phyloP scores from a whole-genome alignment of 2,888 invertebrate species.

The Scaptomyza tumidula region DNA sequence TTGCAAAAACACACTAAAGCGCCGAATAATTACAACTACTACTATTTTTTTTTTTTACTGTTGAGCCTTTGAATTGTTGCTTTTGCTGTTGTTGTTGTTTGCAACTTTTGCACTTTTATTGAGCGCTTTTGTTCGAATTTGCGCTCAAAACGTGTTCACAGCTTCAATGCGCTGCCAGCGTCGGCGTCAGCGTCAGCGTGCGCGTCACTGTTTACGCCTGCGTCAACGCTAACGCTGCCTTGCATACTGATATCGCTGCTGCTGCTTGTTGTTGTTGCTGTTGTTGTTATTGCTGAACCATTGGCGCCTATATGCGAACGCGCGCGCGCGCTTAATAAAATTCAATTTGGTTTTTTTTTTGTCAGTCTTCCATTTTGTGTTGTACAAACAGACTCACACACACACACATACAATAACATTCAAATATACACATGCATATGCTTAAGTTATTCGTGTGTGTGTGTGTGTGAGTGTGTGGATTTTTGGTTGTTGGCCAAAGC shows the following conservation, averaged over 20 bases:
- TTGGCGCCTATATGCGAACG: constrained; percentile 35
- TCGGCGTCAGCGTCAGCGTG: neutral
- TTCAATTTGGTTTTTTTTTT: constrained; percentile 57
- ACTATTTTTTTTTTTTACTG: neutral
- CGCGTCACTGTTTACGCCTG: neutral
- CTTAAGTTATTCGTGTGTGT: neutral
- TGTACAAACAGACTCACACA: neutral
- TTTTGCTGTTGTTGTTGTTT: constrained; percentile 19
- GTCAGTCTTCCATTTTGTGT: constrained; percentile 35
- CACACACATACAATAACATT: neutral
- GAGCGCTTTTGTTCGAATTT: constrained; percentile 60
- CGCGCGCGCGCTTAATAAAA: constrained; percentile 58
- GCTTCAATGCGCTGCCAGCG: constrained; percentile 27
- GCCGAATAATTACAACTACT: constrained; percentile 33
- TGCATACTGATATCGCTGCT: constrained; percentile 48
- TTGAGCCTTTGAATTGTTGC: constrained; percentile 17
- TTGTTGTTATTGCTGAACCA: constrained; percentile 16
- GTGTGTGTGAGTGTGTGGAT: constrained; percentile 18
- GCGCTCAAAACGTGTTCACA: constrained; percentile 64
- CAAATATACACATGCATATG: neutral
- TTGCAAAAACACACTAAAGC: constrained; percentile 54
- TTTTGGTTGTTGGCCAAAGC: constrained; percentile 42
- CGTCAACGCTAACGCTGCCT: constrained; percentile 31
- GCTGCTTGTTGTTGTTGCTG: constrained; percentile 4
- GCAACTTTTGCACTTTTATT: constrained; percentile 68